Conservation (phyloP, 2,888 invertebrate species). For the Synanthedon vespiformis region DNA sequence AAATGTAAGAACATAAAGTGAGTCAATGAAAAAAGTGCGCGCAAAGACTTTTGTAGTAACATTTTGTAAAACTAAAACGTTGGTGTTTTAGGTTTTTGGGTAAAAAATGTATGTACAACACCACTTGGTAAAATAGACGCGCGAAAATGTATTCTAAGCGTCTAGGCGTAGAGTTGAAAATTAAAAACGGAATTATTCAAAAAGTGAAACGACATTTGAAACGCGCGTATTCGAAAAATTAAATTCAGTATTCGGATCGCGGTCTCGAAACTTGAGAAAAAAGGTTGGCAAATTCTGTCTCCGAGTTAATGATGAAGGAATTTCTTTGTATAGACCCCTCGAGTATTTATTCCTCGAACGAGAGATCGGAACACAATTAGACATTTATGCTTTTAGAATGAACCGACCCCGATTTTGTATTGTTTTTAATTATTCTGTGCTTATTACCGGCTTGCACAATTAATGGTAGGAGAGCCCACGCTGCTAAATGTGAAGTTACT, state of each 20-base stretch:
- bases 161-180: background rate
- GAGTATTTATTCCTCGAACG: slow-evolving; percentile 22
- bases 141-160: no score
- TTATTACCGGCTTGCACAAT: background rate
- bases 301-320: slow-evolving; percentile 20
- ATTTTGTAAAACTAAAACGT: no score
- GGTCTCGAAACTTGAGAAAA: slow-evolving; percentile 9
- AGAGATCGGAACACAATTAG: slow-evolving; percentile 19
- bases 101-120: no score
- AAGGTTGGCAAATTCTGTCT: slow-evolving; percentile 4
- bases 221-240: slow-evolving; percentile 4
- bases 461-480: no score
- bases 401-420: slow-evolving; percentile 1
- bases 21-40: no score
- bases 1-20: no score
- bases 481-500: no score
- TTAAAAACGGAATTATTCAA: background rate
- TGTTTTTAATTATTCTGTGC: slow-evolving; percentile 8
- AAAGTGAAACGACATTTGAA: background rate
- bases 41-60: no score
- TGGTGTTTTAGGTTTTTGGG: no score
- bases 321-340: slow-evolving; percentile 17
- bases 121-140: no score
- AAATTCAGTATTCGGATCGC: slow-evolving; percentile 1
- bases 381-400: slow-evolving; percentile 12